phyloP scores from a whole-genome alignment of 92 coral and sea anemone species.

The Desmophyllum pertusum region DNA sequence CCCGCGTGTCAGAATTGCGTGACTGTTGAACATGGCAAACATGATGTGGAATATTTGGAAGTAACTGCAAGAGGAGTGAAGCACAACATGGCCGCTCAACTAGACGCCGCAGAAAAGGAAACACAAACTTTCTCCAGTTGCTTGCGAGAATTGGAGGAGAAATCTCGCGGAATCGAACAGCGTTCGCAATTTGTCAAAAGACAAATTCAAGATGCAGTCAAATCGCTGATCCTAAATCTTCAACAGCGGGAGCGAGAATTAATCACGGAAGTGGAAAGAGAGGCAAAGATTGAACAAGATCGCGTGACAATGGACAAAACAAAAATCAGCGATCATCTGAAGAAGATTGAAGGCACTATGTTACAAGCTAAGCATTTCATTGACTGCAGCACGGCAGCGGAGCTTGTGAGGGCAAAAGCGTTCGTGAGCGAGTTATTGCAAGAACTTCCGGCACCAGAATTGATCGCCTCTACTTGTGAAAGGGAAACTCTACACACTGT shows the following conservation, averaged over 20 bases:
- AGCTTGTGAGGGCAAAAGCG: not conserved
- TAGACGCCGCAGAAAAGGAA: not conserved
- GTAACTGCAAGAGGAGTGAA: constrained; percentile 24
- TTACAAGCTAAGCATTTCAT: not conserved
- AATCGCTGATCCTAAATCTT: not conserved
- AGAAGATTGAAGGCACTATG: not conserved
- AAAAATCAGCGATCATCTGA: not conserved
- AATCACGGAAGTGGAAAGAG: not conserved
- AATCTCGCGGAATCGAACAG: not conserved
- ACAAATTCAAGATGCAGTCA: not conserved
- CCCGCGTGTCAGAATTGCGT: constrained; percentile 47
- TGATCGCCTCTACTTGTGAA: not conserved
- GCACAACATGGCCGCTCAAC: not conserved
- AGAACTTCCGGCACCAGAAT: not conserved
- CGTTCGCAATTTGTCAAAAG: not conserved
- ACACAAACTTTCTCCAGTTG: not conserved
- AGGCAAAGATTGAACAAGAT: not conserved
- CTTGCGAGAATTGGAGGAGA: not conserved
- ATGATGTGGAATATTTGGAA: constrained; percentile 35
- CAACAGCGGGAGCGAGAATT: not conserved
- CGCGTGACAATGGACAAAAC: not conserved
- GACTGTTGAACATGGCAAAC: constrained; percentile 35
- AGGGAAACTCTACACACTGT: not conserved
- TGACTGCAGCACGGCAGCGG: constrained; percentile 3
- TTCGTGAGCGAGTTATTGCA: not conserved